A percentile compares a stretch with the other conserved stretches of the same genome.
These are phyloP conservation scores for Brachionus asplanchnoidis DNA, from an alignment of 1,140 invertebrate species.

Conservation along the genomic window DNA sequence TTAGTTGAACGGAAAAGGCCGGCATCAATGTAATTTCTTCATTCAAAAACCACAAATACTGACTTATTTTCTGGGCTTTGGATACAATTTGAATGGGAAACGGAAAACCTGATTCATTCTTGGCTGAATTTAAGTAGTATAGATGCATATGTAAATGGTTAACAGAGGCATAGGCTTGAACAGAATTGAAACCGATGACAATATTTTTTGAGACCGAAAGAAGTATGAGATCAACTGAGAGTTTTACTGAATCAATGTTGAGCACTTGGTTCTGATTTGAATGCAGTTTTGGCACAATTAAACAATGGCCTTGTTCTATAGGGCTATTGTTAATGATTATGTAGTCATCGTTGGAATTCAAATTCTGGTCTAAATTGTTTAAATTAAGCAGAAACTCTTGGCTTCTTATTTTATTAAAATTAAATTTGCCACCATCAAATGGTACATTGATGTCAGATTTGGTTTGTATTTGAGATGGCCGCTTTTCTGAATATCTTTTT, in stretches of 20 bases:
- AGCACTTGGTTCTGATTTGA: slow-evolving; percentile 9
- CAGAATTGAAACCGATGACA: neutral
- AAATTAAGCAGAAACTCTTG: neutral
- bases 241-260: neutral
- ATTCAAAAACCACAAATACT: slow-evolving; percentile 35
- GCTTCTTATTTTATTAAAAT: neutral
- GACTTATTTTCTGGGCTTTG: neutral
- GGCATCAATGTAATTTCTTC: neutral
- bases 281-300: neutral
- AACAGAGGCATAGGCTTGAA: slow-evolving; percentile 9
- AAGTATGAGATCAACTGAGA: neutral
- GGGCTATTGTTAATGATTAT: slow-evolving; percentile 39
- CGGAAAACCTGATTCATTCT: neutral
- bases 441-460: neutral
- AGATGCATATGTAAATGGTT: slow-evolving; percentile 37
- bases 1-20: neutral
- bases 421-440: slow-evolving; percentile 23
- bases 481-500: slow-evolving; percentile 24
- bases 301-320: slow-evolving; percentile 5
- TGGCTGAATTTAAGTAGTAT: neutral
- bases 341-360: neutral
- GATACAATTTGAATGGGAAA: slow-evolving; percentile 24
- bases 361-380: neutral
- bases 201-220: neutral
- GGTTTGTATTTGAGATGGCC: neutral